These are phyloP conservation scores for Bergia puertoricense DNA, from an alignment of 92 coral and sea anemone genomes.

Conservation along the genomic window DNA sequence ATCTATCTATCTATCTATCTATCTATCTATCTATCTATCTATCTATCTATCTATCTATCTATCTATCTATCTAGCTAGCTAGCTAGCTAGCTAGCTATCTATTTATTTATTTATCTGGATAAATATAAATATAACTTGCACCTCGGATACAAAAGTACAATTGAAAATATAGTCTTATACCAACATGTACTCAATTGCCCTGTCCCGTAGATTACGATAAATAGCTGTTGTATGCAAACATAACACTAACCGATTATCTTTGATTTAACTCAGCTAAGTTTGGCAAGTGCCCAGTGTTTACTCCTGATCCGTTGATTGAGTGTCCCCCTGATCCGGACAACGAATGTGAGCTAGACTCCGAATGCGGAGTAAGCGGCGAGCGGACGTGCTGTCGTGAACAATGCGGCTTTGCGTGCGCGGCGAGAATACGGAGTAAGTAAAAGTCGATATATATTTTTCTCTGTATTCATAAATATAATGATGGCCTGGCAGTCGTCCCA, in stretches of 20 bases:
- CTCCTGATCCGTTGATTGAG: slow-evolving; percentile 5
- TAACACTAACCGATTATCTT: not conserved
- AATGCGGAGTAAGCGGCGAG: slow-evolving; percentile 44
- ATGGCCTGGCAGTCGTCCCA: no score
- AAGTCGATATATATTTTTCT: not conserved
- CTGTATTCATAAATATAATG: not conserved
- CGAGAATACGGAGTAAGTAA: slow-evolving; percentile 25
- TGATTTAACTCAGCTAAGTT: slow-evolving; percentile 21
- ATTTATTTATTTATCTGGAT: no score
- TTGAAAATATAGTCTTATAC: no score
- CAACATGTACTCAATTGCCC: no score
- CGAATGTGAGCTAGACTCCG: slow-evolving; percentile 62
- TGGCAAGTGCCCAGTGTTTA: slow-evolving; percentile 30
- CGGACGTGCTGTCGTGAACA: slow-evolving; percentile 56
- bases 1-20: no score
- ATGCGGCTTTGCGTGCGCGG: slow-evolving; percentile 28
- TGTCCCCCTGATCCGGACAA: slow-evolving; percentile 56
- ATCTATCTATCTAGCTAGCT: no score
- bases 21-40: no score
- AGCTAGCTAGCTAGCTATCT: no score
- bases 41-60: no score
- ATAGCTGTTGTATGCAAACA: not conserved
- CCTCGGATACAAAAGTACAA: no score
- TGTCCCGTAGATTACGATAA: not conserved
- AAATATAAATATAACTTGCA: no score